Evolutionary conservation across 2,888 invertebrate genomes (phyloP).

Genomic region (Lottia gigantea): DNA sequence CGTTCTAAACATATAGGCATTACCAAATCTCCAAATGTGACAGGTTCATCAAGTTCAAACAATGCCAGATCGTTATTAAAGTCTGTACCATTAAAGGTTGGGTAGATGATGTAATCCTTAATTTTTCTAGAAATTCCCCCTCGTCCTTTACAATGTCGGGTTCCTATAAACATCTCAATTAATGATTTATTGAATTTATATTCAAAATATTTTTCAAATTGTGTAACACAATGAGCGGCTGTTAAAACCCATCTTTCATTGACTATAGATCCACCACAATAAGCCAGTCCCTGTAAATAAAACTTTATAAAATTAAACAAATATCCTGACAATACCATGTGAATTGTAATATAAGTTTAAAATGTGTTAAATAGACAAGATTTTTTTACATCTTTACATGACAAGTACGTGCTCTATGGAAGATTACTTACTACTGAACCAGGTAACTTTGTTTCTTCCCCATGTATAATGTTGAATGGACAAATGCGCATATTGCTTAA

Average conservation of each 20-base stretch:
- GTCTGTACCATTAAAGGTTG: conserved; percentile 29
- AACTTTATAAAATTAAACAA: too few species aligned
- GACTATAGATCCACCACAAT: conserved; percentile 50
- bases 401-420: too few species aligned
- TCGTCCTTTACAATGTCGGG: conserved; percentile 34
- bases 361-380: too few species aligned
- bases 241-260: conserved; percentile 40
- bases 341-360: too few species aligned
- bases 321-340: too few species aligned
- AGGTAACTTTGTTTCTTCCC: too few species aligned
- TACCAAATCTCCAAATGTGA: conserved; percentile 34
- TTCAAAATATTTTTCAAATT: conserved; percentile 31
- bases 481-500: too few species aligned
- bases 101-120: conserved; percentile 36
- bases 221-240: conserved; percentile 44
- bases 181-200: conserved; percentile 33
- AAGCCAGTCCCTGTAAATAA: conserved; percentile 32
- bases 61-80: conserved; percentile 48
- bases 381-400: neutral
- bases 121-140: conserved; percentile 31
- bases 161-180: conserved; percentile 36
- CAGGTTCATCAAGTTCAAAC: conserved; percentile 40
- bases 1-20: conserved; percentile 44
- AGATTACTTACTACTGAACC: too few species aligned
- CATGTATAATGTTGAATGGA: too few species aligned